Conservation (phyloP, 2,797 vertebrate genomes). For the Fratercula arctica region DNA sequence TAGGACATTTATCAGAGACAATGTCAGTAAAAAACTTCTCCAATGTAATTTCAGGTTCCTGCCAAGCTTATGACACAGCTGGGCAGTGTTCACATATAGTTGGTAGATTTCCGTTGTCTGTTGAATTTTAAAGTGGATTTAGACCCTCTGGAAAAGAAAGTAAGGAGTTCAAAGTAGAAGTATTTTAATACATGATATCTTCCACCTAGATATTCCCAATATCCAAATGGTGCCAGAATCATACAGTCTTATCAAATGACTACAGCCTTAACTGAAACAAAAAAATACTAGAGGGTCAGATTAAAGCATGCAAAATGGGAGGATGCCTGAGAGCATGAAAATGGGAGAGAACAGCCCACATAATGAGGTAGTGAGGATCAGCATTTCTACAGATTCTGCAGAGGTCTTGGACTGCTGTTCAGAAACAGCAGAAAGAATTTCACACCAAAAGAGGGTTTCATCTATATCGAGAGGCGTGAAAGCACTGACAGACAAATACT, state of each 20-base stretch:
- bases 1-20: not conserved
- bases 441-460: not conserved
- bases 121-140: not conserved
- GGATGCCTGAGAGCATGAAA: not conserved
- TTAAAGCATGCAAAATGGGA: not conserved
- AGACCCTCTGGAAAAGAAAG: not conserved
- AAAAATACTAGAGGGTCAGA: not conserved
- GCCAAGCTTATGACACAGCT: not conserved
- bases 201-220: not conserved
- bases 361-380: not conserved
- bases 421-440: conserved; percentile 10
- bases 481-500: not conserved
- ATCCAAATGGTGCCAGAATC: not conserved
- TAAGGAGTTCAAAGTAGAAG: not conserved
- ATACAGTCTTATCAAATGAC: not conserved
- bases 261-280: not conserved
- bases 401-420: not conserved
- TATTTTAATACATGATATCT: not conserved
- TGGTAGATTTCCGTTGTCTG: not conserved
- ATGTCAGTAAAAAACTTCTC: not conserved
- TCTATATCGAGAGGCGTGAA: not conserved
- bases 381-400: not conserved
- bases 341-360: not conserved
- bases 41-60: not conserved
- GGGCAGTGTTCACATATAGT: not conserved